phyloP scores from a whole-genome alignment of 2,797 vertebrate genomes.

The Rhyacichthys aspro region DNA sequence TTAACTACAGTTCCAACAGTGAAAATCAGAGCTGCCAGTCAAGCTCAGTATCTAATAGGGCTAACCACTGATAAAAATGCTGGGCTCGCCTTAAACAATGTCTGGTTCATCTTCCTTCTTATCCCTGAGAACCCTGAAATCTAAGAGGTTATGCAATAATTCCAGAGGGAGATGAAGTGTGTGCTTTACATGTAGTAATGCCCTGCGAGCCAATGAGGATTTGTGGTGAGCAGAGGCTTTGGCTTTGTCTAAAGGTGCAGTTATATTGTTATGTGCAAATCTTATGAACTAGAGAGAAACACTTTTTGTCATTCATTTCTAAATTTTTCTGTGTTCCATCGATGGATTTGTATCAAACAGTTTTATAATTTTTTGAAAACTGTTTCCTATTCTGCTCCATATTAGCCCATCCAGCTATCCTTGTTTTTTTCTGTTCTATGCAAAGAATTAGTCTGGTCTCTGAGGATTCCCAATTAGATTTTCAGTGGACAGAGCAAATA shows the following conservation, averaged over 20 bases:
- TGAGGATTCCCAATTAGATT: no score
- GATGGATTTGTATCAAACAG: neutral
- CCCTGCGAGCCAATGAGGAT: conserved; percentile 12
- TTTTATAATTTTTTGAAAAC: no score
- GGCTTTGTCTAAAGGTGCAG: neutral
- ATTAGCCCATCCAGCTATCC: no score
- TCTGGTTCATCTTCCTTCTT: neutral
- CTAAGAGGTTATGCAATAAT: conserved; percentile 23
- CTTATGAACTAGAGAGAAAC: neutral
- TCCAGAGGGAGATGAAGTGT: conserved; percentile 20
- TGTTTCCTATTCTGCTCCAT: no score
- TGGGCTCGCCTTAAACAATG: conserved; percentile 18
- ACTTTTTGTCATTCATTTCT: neutral
- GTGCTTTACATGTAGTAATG: conserved; percentile 4
- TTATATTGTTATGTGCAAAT: neutral
- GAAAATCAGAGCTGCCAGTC: conserved; percentile 43
- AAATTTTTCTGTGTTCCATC: neutral
- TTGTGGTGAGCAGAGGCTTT: neutral
- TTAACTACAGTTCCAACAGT: conserved; percentile 20
- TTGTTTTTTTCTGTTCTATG: no score
- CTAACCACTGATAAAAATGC: conserved; percentile 36
- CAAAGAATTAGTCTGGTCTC: no score
- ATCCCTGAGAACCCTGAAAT: conserved; percentile 26
- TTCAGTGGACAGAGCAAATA: no score
- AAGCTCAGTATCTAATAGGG: conserved; percentile 36